These are phyloP conservation scores for Antheraea yamamai DNA, from an alignment of 2,888 invertebrate species.

Conservation along the genomic window DNA sequence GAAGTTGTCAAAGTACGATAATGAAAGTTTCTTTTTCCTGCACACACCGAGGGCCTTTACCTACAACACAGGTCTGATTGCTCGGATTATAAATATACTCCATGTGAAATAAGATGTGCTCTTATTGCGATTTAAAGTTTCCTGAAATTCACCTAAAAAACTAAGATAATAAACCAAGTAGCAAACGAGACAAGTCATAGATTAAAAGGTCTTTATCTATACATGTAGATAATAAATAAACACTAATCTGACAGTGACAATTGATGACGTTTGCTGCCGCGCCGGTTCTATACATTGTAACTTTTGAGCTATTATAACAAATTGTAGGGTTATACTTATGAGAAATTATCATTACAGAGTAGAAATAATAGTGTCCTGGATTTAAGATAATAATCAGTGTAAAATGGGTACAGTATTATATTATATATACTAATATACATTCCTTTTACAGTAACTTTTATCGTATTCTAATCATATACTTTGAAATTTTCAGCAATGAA, in stretches of 20 bases:
- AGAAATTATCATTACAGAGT: neutral
- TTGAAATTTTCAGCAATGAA: conserved; percentile 83
- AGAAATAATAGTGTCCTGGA: neutral
- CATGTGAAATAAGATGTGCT: no score
- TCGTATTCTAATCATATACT: conserved; percentile 24
- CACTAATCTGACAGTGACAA: neutral
- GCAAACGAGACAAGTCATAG: no score
- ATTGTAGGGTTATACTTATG: neutral
- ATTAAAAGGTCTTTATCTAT: no score
- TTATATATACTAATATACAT: neutral
- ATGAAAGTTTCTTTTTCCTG: no score
- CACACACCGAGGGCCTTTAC: neutral
- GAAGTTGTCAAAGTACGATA: neutral
- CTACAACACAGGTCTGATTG: neutral
- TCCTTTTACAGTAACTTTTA: neutral
- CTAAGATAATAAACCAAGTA: no score
- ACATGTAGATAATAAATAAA: no score
- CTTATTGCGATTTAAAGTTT: no score
- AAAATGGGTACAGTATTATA: neutral
- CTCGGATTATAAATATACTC: no score
- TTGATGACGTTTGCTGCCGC: conserved; percentile 3
- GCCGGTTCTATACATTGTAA: neutral
- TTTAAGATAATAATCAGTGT: neutral
- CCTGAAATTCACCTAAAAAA: no score
- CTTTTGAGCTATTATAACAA: neutral